These are phyloP conservation scores for Mesorhabditis belari DNA, from an alignment of 2,888 invertebrate species.

Conservation along the genomic window DNA sequence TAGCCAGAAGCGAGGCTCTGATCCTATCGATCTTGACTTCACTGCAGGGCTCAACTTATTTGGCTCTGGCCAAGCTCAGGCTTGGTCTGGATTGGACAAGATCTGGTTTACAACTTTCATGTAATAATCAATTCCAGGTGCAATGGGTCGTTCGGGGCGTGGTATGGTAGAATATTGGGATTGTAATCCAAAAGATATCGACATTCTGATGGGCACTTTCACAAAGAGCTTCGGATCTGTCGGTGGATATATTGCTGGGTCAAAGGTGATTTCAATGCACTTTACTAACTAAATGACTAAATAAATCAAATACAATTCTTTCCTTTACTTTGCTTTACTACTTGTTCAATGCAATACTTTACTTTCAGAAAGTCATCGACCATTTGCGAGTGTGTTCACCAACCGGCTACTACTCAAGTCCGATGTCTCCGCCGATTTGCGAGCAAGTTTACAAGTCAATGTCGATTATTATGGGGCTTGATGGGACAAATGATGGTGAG, in stretches of 20 bases:
- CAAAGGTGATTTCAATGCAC: conserved; percentile 12
- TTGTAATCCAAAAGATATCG: conserved; percentile 75
- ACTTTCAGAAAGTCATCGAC: conserved; percentile 66
- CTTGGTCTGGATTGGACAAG: too few species aligned
- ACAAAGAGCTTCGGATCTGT: conserved; percentile 96
- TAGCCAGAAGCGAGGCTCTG: too few species aligned
- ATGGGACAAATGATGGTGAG: conserved; percentile 65
- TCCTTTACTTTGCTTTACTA: too few species aligned
- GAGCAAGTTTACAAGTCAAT: conserved; percentile 79
- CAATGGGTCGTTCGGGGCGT: conserved; percentile 63
- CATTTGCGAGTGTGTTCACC: conserved; percentile 70
- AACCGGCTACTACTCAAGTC: conserved; percentile 60
- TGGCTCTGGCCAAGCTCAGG: too few species aligned
- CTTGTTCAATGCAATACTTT: too few species aligned
- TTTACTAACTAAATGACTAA: background rate
- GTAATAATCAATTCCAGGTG: too few species aligned
- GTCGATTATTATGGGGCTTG: conserved; percentile 76
- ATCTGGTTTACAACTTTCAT: too few species aligned
- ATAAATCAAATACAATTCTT: too few species aligned
- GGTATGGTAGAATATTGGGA: conserved; percentile 83
- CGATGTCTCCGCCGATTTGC: conserved; percentile 72
- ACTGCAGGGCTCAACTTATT: too few species aligned
- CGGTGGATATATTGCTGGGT: conserved; percentile 90
- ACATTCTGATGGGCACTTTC: conserved; percentile 91
- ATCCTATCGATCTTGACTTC: too few species aligned